A percentile compares a stretch with the other conserved stretches of the same genome.
phyloP scores from a whole-genome alignment of 1,140 invertebrate species.

The Homalodisca vitripennis region DNA sequence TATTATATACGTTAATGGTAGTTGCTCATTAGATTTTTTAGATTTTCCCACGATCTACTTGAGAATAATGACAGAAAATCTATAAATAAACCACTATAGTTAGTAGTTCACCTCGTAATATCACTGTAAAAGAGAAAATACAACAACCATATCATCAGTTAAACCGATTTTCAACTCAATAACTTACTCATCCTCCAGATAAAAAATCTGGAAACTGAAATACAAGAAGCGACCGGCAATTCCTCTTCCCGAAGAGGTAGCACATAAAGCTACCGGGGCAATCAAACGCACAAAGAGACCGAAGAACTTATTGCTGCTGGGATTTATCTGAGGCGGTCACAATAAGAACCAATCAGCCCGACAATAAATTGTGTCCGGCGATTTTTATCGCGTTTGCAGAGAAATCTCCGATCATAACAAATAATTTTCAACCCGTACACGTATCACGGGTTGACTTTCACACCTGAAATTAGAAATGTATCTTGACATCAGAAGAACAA shows the following conservation, averaged over 20 bases:
- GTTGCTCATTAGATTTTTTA: too few relatives aligned
- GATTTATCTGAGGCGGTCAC: conserved; percentile 7
- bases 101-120: too few relatives aligned
- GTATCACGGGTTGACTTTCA: conserved; percentile 5
- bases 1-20: too few relatives aligned
- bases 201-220: too few relatives aligned
- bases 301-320: background rate
- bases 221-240: too few relatives aligned
- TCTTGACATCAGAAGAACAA: background rate
- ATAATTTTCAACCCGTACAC: conserved; percentile 2
- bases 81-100: too few relatives aligned
- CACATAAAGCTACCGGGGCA: background rate
- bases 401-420: conserved; percentile 17
- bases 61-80: too few relatives aligned
- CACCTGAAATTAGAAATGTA: conserved; percentile 15
- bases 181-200: too few relatives aligned
- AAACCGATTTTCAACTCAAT: too few relatives aligned
- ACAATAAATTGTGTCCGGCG: conserved; percentile 6
- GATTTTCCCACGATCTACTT: too few relatives aligned
- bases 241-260: background rate
- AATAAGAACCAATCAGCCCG: conserved; percentile 4
- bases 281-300: conserved; percentile 1
- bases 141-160: too few relatives aligned
- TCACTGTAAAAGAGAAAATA: too few relatives aligned
- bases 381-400: background rate